phyloP scores from a whole-genome alignment of 2,888 invertebrate species.

The Sphaerophoria taeniata region DNA sequence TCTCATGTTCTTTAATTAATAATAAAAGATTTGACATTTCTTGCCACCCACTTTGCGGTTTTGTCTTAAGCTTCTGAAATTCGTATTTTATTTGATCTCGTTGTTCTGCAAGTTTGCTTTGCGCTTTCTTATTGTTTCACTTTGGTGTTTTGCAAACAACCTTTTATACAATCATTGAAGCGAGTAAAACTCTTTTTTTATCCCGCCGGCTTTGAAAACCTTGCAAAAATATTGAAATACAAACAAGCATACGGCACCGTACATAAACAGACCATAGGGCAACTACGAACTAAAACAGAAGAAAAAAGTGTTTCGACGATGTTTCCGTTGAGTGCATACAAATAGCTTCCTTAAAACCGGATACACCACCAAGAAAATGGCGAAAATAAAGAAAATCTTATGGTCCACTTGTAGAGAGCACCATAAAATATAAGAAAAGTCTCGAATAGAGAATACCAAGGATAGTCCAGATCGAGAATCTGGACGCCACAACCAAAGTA shows the following conservation, averaged over 20 bases:
- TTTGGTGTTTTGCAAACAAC: conserved; percentile 72
- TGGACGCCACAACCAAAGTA: not conserved
- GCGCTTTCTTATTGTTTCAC: conserved; percentile 62
- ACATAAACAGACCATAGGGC: not conserved
- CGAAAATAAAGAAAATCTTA: conserved; percentile 65
- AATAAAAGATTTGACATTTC: too few relatives aligned
- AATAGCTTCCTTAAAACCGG: conserved; percentile 73
- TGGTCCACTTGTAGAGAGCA: conserved; percentile 48
- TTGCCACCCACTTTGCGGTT: not conserved
- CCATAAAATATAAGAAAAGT: conserved; percentile 33
- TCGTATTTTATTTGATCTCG: not conserved
- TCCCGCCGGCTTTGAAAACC: conserved; percentile 41
- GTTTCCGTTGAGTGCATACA: conserved; percentile 70
- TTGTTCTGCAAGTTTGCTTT: not conserved
- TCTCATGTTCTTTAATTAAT: too few relatives aligned
- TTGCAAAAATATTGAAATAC: conserved; percentile 69
- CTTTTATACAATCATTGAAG: conserved; percentile 68
- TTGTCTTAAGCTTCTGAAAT: not conserved
- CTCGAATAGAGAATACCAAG: not conserved
- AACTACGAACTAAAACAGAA: conserved; percentile 6
- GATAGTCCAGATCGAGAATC: not conserved
- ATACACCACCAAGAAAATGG: conserved; percentile 66
- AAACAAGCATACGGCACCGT: conserved; percentile 34
- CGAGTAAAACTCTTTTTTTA: conserved; percentile 66
- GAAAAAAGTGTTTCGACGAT: conserved; percentile 49